Evolutionary conservation across 2,113 vertebrate species (phyloP), one percentile per base, ranked within the genome.

Genomic region (Lepus europaeus): DNA sequence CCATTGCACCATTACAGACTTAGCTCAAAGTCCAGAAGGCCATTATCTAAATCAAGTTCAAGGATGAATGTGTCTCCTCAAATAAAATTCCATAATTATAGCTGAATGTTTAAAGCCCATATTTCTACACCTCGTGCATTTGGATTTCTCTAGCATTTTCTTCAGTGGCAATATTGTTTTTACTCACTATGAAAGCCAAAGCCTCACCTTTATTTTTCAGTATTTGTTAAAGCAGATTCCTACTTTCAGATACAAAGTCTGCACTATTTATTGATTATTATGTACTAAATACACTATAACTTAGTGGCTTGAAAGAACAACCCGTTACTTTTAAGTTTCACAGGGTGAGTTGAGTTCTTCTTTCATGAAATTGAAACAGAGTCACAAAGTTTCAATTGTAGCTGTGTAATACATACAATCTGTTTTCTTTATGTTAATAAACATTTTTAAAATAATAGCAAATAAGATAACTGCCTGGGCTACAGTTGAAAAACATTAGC

Each of bases 281-380:
- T 39, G n/a, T 53, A 81, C 61, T 4, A 93, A 33, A 11, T 29
- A 78, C 31, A 70, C 22, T 27, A 64, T 69, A 93, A 82, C 2
- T 16, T 53, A 64, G 22, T 56, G 22, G 9, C 27, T 90, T 82
- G 72, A 86, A 79, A 84, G 31, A 31, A 72, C 22, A 56, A 72
- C 12, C 0, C 33, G 9, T 79, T 39, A 64, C 69, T 31, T 51
- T 93, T n/a, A 29, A 63, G 59, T 88, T 4, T 49, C 45, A 90
- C 5, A 36, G 20, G 14, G 3, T 87, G 5, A 66, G 3, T 66
- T 79, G 23, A 78, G 22, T 20, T 29, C 25, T 9, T 83, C 11
- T n/a, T 85, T 85, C 39, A 27, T 66, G 19, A 84, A 94, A 87
- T 31, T 91, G 51, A 72, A 91, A 72, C 29, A 78, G 8, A 59